Evolutionary conservation across 1,140 invertebrate genomes (phyloP).

Genomic region (Trachymyrmex cornetzi): DNA sequence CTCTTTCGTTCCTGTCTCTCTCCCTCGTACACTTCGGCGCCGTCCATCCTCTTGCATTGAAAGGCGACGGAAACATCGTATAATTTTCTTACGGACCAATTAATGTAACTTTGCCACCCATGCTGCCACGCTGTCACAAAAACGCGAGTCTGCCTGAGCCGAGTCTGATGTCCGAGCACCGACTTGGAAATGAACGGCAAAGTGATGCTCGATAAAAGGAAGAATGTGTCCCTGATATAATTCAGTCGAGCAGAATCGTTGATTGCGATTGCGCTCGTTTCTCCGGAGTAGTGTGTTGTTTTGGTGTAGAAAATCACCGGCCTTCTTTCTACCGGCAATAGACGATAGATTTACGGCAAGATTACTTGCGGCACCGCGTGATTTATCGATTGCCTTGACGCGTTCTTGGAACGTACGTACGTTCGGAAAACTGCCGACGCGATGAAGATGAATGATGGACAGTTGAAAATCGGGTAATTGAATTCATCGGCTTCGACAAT

Average conservation of each 20-base stretch:
- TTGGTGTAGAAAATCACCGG: constrained; percentile 22
- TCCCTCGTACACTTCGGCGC: neutral
- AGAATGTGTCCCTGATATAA: constrained; percentile 35
- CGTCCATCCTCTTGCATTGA: constrained; percentile 45
- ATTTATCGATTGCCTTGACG: constrained; percentile 60
- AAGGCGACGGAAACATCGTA: constrained; percentile 64
- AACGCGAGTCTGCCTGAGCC: constrained; percentile 11
- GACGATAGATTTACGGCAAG: constrained; percentile 47
- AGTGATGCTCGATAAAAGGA: constrained; percentile 26
- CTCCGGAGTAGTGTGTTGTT: neutral
- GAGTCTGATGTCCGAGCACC: neutral
- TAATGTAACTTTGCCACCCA: constrained; percentile 65
- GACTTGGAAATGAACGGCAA: constrained; percentile 13
- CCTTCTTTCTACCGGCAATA: constrained; percentile 50
- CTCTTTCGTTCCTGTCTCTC: constrained; percentile 1
- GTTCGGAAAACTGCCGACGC: constrained; percentile 46
- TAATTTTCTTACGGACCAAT: constrained; percentile 65
- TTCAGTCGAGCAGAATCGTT: constrained; percentile 8
- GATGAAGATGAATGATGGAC: constrained; percentile 42
- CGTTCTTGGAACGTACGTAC: constrained; percentile 41
- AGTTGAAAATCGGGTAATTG: constrained; percentile 45
- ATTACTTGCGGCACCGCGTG: constrained; percentile 42
- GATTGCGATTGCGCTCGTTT: constrained; percentile 38
- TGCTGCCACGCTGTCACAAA: constrained; percentile 56
- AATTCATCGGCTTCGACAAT: constrained; percentile 35